Base-by-base conservation (phyloP, 2,113 vertebrate genomes). In the Herpetotheres cachinnans region DNA sequence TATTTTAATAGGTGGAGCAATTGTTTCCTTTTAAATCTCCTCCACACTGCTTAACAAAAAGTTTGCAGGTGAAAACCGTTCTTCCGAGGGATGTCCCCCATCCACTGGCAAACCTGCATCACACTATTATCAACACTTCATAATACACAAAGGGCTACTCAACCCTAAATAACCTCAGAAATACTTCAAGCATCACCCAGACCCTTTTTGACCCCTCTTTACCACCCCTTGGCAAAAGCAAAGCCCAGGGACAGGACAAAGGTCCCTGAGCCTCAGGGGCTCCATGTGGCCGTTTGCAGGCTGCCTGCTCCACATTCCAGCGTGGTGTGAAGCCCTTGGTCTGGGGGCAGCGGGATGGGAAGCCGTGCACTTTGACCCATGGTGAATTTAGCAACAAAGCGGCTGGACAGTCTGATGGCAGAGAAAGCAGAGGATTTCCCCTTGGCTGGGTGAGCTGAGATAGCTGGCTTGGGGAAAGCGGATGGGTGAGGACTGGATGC, bases 51-150 rank as follows among this genome's bases (percentile, higher is more conserved):
- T 22, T 11, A 42, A 6, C 1, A 13, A 17, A 9, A n/a, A 49
- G 56, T 56, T 42, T 36, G 40, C 16, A 14, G 24, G 65, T 26
- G 27, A 17, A 54, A 77, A 52, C 38, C 10, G 6, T 25, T 62
- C 54, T 38, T 32, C 54, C 4, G 4, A 17, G 42, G 16, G 63
- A 25, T 3, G n/a, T 27, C 36, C 49, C 30, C 72, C 44, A 21
- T 9, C 38, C 47, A 1, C 62, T 6, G 36, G 54, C 70, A 69
- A 50, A 34, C 46, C 34, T 10, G 3, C 32, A 3, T n/a, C 42
- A 17, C 24, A 3, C 38, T 2, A 0, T 26, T 17, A 54, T 3
- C 72, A 7, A 7, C 20, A 3, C n/a, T 83, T n/a, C 1, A 3
- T 16, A 40, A 7, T 2, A 11, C 2, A 4, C 18, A 27, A 44